Conservation (phyloP, 2,888 invertebrate genomes). For the Mesopsocus fuscifrons region DNA sequence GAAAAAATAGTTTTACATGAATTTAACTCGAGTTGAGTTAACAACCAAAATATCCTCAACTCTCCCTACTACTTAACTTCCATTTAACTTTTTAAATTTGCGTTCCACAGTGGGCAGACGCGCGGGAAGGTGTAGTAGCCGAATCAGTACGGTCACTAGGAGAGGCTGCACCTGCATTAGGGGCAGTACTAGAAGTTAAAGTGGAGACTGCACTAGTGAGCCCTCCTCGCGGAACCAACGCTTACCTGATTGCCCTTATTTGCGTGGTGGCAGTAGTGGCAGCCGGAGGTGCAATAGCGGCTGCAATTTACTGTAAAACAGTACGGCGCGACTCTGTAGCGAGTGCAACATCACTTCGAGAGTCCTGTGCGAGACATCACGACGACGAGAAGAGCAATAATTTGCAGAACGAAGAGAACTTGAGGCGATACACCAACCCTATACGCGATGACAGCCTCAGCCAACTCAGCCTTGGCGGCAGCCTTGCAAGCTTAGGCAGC, state of each 20-base stretch:
- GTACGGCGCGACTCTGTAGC: slow-evolving; percentile 29
- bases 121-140: slow-evolving; percentile 24
- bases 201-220: slow-evolving; percentile 49
- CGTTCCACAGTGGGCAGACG: slow-evolving; percentile 25
- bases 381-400: slow-evolving; percentile 83
- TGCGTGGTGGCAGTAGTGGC: slow-evolving; percentile 27
- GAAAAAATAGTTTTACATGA: no score
- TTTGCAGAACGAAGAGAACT: slow-evolving; percentile 75
- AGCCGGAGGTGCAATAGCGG: slow-evolving; percentile 27
- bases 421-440: slow-evolving; percentile 59
- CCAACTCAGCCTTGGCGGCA: slow-evolving; percentile 33
- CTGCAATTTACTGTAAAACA: slow-evolving; percentile 35
- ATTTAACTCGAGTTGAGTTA: no score
- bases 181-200: slow-evolving; percentile 57
- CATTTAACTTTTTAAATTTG: no score
- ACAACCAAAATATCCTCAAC: no score
- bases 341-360: slow-evolving; percentile 11
- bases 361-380: slow-evolving; percentile 24
- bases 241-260: slow-evolving; percentile 26
- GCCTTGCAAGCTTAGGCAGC: slow-evolving; percentile 27
- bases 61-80: no score
- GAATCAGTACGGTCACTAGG: slow-evolving; percentile 38
- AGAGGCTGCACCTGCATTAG: slow-evolving; percentile 39
- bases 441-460: slow-evolving; percentile 40
- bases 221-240: slow-evolving; percentile 31